phyloP scores from a whole-genome alignment of 2,113 vertebrate species.

The Herpailurus yagouaroundi region DNA sequence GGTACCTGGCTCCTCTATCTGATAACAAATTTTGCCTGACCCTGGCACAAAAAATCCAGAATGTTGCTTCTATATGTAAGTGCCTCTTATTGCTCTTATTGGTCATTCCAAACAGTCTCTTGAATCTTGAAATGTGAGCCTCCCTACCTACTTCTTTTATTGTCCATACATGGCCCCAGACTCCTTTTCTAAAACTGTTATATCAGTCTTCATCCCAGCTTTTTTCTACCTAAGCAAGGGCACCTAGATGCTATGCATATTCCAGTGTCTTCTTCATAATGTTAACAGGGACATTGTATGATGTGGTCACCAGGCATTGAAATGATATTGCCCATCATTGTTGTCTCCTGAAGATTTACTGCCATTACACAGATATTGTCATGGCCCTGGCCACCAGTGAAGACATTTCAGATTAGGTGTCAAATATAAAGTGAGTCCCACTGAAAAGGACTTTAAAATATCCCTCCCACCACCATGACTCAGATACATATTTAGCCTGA shows the following conservation, averaged over 20 bases:
- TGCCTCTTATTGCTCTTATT: background rate
- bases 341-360: background rate
- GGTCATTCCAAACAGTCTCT: background rate
- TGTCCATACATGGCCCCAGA: background rate
- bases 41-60: background rate
- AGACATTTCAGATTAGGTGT: background rate
- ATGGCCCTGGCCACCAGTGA: background rate
- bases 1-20: background rate
- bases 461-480: background rate
- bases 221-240: background rate
- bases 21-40: background rate
- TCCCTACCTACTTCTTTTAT: background rate
- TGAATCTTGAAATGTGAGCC: background rate
- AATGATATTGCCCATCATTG: background rate
- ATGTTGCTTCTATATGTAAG: background rate
- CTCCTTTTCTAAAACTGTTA: background rate
- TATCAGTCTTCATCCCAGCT: background rate
- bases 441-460: background rate
- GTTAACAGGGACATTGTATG: background rate
- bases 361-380: background rate
- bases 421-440: background rate
- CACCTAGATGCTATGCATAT: background rate
- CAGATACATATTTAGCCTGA: background rate
- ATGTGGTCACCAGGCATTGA: background rate
- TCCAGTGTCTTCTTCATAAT: background rate